Percentiles rank a stretch among this genome's conserved stretches.
phyloP scores from a whole-genome alignment of 2,888 invertebrate species.

The Mylabris sibirica region DNA sequence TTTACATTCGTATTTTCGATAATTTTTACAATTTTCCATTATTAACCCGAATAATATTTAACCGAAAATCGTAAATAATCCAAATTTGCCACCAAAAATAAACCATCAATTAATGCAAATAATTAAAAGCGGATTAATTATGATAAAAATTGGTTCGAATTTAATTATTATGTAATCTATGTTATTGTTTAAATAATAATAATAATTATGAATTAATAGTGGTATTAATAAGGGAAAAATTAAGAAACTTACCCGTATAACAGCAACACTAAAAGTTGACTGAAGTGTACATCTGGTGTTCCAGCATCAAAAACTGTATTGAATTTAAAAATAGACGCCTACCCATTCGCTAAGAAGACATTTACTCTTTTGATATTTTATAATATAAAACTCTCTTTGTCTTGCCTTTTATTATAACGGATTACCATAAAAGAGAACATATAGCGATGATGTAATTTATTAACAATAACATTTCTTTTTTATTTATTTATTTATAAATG shows the following conservation, averaged over 20 bases:
- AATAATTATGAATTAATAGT: no score
- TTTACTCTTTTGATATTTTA: not conserved
- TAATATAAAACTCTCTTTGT: not conserved
- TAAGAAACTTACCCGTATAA: not conserved
- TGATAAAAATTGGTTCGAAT: not conserved
- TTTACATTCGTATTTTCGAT: not conserved
- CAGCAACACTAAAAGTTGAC: conserved; percentile 11
- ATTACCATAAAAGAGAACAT: not conserved
- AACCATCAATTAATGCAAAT: not conserved
- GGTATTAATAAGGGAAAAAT: no score
- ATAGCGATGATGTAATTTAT: not conserved
- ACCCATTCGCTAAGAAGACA: conserved; percentile 27
- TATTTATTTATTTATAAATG: not conserved
- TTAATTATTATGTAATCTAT: not conserved
- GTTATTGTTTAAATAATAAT: not conserved
- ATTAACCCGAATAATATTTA: not conserved
- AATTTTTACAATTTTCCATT: not conserved
- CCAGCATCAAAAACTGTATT: conserved; percentile 12
- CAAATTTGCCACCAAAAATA: not conserved
- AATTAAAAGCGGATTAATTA: not conserved
- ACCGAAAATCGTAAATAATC: not conserved
- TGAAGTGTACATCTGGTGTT: conserved; percentile 19
- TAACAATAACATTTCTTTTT: not conserved
- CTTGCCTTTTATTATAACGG: not conserved
- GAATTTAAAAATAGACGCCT: conserved; percentile 24